phyloP scores from a whole-genome alignment of 2,888 invertebrate genomes.

The Papilio demoleus region DNA sequence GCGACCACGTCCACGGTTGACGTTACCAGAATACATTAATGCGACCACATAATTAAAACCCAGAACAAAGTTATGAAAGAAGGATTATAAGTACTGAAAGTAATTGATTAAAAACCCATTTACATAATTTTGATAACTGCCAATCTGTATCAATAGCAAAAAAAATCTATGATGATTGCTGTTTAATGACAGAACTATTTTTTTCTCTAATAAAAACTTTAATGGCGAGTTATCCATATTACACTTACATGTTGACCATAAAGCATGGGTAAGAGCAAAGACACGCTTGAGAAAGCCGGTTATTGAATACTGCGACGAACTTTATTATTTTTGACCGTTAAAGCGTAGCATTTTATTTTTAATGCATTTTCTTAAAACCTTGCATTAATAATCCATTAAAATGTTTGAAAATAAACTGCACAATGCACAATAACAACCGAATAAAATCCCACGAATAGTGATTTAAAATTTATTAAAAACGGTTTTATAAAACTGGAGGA shows the following conservation, averaged over 20 bases:
- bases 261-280: slow-evolving; percentile 45
- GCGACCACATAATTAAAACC: too few relatives aligned
- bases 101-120: too few relatives aligned
- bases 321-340: slow-evolving; percentile 69
- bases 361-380: slow-evolving; percentile 15
- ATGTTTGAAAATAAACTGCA: not conserved
- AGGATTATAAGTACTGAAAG: too few relatives aligned
- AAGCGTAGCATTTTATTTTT: slow-evolving; percentile 45
- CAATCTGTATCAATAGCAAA: too few relatives aligned
- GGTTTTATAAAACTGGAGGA: too few relatives aligned
- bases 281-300: slow-evolving; percentile 59
- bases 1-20: too few relatives aligned
- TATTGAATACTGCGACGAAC: slow-evolving; percentile 69
- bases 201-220: not conserved
- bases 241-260: slow-evolving; percentile 39
- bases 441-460: not conserved
- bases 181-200: too few relatives aligned
- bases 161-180: too few relatives aligned
- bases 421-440: not conserved
- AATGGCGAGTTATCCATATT: slow-evolving; percentile 33
- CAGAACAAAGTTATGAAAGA: too few relatives aligned
- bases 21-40: too few relatives aligned
- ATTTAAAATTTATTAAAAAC: not conserved
- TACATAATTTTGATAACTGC: too few relatives aligned
- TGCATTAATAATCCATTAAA: slow-evolving; percentile 12